Evolutionary conservation across 1,140 invertebrate genomes (phyloP), one percentile per base, ranked within the genome.

Genomic region (Drosophila truncata): DNA sequence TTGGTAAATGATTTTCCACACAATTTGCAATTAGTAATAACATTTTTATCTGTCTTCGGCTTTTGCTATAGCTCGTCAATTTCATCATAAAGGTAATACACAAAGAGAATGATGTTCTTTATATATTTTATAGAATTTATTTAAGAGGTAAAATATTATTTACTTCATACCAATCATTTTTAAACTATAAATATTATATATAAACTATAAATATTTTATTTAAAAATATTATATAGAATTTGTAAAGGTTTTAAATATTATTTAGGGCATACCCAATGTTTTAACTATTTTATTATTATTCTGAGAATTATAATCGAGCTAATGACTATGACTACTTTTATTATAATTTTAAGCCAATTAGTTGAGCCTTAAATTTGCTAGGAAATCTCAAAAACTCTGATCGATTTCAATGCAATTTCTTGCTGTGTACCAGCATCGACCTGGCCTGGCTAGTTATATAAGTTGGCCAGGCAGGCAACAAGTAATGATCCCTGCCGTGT

Each of bases 11-110:
- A 88, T 84, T 88, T 88, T 88, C 80, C 84, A 88, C 80, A 88
- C 85, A 90, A 88, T 84, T 84, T 88, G 78, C 84, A 90, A 88
- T 88, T 88, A 84, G 84, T 72, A 61, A 75, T 77, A 88, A 78
- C 67, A 83, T 82, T 82, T 69, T 70, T 84, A 85, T 82, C 37
- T 41, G 37, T 41, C 37, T 41, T 41, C 37, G 16, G 16, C 37
- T 41, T 41, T 41, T 8, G 39, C n/a, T 41, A 41, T 41, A 41
- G 39, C n/a, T 41, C 39, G 39, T 41, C 39, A 41, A 41, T 41
- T 41, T 41, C 39, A 41, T 41, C 37, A 41, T 41, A 41, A 41
- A 41, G 16, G 37, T 8, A n/a, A 41, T 41, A 41, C 39, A 41
- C n/a, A 18, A 10, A 18, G 11, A n/a, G 44, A 49, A 41, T 27